Conservation (phyloP, 30 jellyfish, hydroid and myxozoan species). For the Aurelia aurita complex sp. Pacific region DNA sequence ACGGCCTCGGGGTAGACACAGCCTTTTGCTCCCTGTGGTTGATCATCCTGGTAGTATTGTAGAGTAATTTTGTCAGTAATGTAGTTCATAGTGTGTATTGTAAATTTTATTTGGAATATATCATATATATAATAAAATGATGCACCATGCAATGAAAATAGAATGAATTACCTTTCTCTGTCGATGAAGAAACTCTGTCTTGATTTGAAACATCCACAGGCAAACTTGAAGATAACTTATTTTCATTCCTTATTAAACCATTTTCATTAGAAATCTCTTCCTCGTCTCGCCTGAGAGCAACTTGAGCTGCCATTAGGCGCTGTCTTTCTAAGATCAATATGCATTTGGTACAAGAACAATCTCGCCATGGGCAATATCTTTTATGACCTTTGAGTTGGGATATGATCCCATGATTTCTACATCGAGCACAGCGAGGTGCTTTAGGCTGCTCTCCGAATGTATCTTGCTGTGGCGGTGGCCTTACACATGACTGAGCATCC, state of each 20-base stretch:
- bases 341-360: constrained; percentile 82
- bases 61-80: too few relatives aligned
- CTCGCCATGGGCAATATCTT: constrained; percentile 88
- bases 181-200: constrained; percentile 60
- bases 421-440: constrained; percentile 91
- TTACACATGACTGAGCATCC: constrained; percentile 60
- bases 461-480: constrained; percentile 46
- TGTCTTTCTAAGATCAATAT: constrained; percentile 80
- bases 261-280: constrained; percentile 68
- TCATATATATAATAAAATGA: too few relatives aligned
- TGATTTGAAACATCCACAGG: constrained; percentile 29
- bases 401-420: constrained; percentile 85
- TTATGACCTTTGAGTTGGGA: constrained; percentile 88
- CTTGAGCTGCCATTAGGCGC: constrained; percentile 91
- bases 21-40: too few relatives aligned
- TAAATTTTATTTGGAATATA: too few relatives aligned
- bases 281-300: constrained; percentile 81
- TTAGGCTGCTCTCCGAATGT: constrained; percentile 70
- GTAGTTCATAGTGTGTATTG: too few relatives aligned
- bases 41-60: too few relatives aligned
- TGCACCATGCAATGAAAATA: too few relatives aligned
- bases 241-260: constrained; percentile 23
- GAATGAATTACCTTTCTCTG: constrained; percentile 45
- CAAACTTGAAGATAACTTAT: constrained; percentile 7
- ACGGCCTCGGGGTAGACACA: too few relatives aligned